Evolutionary conservation across 2,797 vertebrate species (phyloP).

Genomic region (Platalea minor): DNA sequence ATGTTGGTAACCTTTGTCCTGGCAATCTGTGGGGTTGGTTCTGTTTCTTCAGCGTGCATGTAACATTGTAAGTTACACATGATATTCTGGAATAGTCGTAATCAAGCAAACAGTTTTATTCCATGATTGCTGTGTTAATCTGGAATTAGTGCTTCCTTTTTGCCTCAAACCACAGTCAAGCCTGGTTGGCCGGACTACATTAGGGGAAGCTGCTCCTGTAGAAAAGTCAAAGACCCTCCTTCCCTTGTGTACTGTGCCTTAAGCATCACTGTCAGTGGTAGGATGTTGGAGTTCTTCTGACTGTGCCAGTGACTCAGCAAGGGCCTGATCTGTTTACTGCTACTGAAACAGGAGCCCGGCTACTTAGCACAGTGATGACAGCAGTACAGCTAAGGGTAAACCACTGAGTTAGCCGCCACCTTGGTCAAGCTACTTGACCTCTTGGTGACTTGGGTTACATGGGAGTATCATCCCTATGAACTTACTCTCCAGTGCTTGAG

Average conservation of each 20-base stretch:
- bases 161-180: not conserved
- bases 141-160: not conserved
- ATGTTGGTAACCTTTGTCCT: not conserved
- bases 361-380: not conserved
- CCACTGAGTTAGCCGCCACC: not conserved
- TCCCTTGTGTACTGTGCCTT: not conserved
- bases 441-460: not conserved
- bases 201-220: not conserved
- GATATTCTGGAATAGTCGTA: not conserved
- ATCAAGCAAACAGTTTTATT: not conserved
- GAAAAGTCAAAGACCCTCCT: not conserved
- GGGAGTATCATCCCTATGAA: not conserved
- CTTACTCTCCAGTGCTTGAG: not conserved
- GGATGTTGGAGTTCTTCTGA: not conserved
- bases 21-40: not conserved
- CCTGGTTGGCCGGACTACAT: not conserved
- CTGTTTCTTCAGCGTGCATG: accelerated
- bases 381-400: not conserved
- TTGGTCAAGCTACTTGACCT: not conserved
- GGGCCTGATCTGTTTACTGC: not conserved
- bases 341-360: not conserved
- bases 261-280: not conserved
- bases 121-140: not conserved
- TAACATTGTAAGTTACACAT: not conserved
- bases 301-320: not conserved